Conservation (phyloP, 2,797 vertebrate species). For the Typhlichthys eigenmanni region DNA sequence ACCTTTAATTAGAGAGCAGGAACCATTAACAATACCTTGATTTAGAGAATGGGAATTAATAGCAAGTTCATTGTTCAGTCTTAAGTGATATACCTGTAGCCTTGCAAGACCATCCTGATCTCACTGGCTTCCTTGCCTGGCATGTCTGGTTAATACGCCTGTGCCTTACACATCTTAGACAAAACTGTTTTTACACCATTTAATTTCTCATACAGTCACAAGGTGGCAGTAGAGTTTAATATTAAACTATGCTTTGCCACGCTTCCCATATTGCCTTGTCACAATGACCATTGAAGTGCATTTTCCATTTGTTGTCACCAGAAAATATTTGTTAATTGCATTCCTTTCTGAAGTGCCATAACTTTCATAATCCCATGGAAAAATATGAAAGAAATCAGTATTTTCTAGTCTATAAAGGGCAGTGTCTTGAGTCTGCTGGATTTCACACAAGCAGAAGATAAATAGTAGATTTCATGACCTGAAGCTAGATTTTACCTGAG, state of each 20-base stretch:
- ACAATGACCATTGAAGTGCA: background rate
- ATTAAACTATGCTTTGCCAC: background rate
- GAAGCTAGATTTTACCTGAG: background rate
- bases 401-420: background rate
- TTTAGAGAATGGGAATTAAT: too few relatives aligned
- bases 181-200: too few relatives aligned
- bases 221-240: conserved; percentile 38
- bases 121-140: too few relatives aligned
- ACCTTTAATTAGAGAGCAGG: too few relatives aligned
- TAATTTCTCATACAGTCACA: conserved; percentile 32
- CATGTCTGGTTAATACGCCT: too few relatives aligned
- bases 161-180: too few relatives aligned
- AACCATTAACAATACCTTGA: too few relatives aligned
- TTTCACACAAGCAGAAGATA: background rate
- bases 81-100: too few relatives aligned
- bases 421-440: background rate
- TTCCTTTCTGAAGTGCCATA: background rate
- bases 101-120: too few relatives aligned
- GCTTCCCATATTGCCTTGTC: background rate
- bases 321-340: background rate
- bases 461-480: background rate
- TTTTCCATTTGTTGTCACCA: background rate
- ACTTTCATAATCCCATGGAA: background rate
- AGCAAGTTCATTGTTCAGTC: too few relatives aligned
- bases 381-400: background rate